Base-by-base conservation (phyloP, 2,113 vertebrate species). In the Carettochelys insculpta region DNA sequence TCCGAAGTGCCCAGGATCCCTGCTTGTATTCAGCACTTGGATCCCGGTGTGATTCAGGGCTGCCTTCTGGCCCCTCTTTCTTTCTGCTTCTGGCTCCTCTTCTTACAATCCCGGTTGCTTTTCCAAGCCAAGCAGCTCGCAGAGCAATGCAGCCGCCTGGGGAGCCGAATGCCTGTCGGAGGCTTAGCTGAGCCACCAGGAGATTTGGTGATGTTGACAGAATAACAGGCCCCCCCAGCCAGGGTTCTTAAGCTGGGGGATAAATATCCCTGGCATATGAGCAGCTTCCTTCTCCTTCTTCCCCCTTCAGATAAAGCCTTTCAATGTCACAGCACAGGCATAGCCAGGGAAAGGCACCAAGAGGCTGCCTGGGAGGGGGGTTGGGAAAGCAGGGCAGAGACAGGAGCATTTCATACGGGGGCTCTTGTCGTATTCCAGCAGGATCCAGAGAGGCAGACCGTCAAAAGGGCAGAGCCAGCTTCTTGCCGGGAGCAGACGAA, bases 251-350 rank as follows among this genome's bases (percentile, higher is more conserved):
- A 82, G 87, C 87, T 3, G 48, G 86, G 5, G 27, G n/a, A 54
- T 87, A 92, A 77, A 48, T 4, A 89, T 73, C 22, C 3, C 82
- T 54, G 85, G 88, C 76, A 20, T 5, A 29, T 80, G 89, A 90
- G 93, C 88, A 94, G 88, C 85, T 90, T 54, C 51, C 9, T 20
- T 52, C 43, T 24, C 73, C 43, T n/a, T 71, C 41, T 71, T 43
- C 34, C 76, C 83, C 45, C n/a, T 80, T 82, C 41, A 38, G 65
- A 38, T n/a, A 61, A 81, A 90, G 47, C 94, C 93, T 80, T 86
- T 43, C 43, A 20, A 22, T 93, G 91, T 80, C 96, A 81, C 80
- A 56, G 77, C 90, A 91, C 0, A 43, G 76, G 88, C 76, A 80
- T 50, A 22, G 83, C 65, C 82, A 51, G 19, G 47, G 41, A 76